Evolutionary conservation across 2,113 vertebrate species (phyloP).

Genomic region (Laticauda laticaudata): DNA sequence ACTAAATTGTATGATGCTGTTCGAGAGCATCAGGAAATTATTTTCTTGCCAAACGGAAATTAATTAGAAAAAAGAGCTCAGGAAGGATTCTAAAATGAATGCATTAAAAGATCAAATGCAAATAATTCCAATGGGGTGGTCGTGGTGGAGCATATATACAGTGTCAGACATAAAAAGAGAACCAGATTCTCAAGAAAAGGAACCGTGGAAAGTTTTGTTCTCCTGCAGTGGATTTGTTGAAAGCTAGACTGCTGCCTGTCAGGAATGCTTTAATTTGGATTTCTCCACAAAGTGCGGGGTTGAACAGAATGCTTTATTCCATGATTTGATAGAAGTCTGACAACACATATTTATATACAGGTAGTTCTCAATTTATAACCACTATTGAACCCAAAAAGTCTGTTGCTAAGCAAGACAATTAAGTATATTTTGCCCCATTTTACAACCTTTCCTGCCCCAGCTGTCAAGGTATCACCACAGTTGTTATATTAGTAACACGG

Average conservation of each 20-base stretch:
- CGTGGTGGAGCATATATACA: background rate
- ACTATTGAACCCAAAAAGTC: background rate
- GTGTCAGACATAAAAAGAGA: background rate
- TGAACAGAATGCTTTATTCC: background rate
- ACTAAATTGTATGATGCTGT: background rate
- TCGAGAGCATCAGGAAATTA: background rate
- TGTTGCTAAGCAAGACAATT: background rate
- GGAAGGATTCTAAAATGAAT: background rate
- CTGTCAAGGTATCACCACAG: background rate
- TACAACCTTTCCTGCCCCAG: background rate
- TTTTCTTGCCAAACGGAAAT: background rate
- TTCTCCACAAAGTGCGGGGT: background rate
- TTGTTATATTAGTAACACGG: background rate
- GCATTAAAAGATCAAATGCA: background rate
- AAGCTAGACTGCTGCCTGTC: background rate
- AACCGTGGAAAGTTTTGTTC: background rate
- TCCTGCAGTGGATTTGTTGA: background rate
- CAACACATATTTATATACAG: too few relatives aligned
- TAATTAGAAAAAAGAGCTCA: background rate
- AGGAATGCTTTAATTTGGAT: background rate
- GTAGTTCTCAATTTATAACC: background rate
- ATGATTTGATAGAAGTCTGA: background rate
- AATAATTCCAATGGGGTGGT: background rate
- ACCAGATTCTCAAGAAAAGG: background rate
- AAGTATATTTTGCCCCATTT: background rate